Conservation (phyloP, 2,888 invertebrate species). For the Amiota communis region DNA sequence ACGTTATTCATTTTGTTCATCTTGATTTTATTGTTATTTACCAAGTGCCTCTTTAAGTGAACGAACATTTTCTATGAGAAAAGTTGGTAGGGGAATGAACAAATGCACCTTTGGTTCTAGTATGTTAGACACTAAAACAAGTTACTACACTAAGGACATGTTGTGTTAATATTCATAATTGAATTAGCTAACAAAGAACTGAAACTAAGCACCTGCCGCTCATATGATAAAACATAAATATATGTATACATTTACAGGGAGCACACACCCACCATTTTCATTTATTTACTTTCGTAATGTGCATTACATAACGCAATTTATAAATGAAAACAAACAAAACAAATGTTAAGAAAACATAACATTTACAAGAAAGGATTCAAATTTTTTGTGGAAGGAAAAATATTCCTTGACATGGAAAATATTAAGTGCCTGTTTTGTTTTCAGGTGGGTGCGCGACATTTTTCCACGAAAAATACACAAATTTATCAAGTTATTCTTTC, state of each 20-base stretch:
- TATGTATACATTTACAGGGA: not conserved
- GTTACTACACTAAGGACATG: no score
- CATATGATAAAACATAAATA: no score
- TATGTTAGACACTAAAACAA: no score
- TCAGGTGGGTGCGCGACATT: no score
- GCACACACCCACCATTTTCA: constrained; percentile 18
- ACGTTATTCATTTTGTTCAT: no score
- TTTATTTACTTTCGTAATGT: not conserved
- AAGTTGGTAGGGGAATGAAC: no score
- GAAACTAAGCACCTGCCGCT: constrained; percentile 18
- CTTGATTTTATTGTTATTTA: no score
- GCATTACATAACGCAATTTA: not conserved
- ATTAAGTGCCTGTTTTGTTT: not conserved
- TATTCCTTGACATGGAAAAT: constrained; percentile 12
- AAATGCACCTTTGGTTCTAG: no score
- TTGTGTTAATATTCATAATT: constrained; percentile 9
- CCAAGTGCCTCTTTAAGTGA: no score
- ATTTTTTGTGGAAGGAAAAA: not conserved
- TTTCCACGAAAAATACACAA: no score
- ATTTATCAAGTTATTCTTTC: no score
- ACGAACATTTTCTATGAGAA: no score
- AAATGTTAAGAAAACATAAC: not conserved
- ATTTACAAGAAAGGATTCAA: not conserved
- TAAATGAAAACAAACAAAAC: constrained; percentile 6
- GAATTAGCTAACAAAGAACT: constrained; percentile 38